These are phyloP conservation scores for Parnassius smintheus DNA, from an alignment of 2,888 invertebrate species.

Conservation along the genomic window DNA sequence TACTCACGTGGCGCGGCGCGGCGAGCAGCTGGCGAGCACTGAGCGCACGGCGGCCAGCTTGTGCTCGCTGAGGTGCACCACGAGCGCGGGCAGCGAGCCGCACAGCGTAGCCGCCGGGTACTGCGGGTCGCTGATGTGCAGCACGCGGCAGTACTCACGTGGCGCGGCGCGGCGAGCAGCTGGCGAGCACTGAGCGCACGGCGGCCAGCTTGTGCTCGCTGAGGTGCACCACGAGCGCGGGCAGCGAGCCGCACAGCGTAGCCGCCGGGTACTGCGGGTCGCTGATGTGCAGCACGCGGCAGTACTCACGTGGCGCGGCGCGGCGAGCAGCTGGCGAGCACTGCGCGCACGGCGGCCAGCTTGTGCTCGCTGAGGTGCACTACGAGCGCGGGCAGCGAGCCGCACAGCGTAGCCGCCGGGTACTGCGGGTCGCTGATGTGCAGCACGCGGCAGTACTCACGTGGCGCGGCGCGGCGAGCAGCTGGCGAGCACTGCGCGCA, in stretches of 20 bases:
- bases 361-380: no score
- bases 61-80: slow-evolving; percentile 94
- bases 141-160: slow-evolving; percentile 89
- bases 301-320: neutral
- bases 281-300: neutral
- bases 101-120: slow-evolving; percentile 92
- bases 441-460: neutral
- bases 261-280: no score
- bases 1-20: slow-evolving; percentile 17
- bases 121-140: slow-evolving; percentile 91
- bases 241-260: no score
- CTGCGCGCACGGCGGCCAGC: no score
- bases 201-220: no score
- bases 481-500: slow-evolving; percentile 59
- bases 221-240: no score
- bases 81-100: slow-evolving; percentile 92
- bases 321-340: no score
- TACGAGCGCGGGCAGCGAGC: neutral
- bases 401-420: no score
- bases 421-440: no score
- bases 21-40: slow-evolving; percentile 47
- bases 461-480: slow-evolving; percentile 9
- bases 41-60: slow-evolving; percentile 84
- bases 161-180: no score
- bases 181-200: no score